Evolutionary conservation across 2,797 vertebrate species (phyloP).

Genomic region (Enteromius paludinosus): DNA sequence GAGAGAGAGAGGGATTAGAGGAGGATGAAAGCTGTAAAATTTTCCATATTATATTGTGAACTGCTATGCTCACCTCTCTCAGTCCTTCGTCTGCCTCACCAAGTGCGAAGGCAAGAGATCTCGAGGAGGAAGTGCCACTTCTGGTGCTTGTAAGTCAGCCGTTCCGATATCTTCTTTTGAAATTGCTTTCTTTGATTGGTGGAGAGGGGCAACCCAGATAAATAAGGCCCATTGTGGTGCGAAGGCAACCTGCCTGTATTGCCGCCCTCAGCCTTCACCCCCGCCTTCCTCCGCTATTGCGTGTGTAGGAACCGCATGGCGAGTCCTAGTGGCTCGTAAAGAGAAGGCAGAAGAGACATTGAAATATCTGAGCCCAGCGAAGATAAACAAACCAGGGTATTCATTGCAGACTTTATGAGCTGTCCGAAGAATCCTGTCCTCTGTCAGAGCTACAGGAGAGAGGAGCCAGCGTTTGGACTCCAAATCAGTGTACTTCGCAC

Average conservation of each 20-base stretch:
- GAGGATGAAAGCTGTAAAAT: constrained; percentile 83
- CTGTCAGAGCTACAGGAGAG: constrained; percentile 68
- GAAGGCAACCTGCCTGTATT: constrained; percentile 69
- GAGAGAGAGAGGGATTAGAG: constrained; percentile 78
- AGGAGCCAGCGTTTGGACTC: constrained; percentile 65
- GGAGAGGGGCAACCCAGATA: constrained; percentile 58
- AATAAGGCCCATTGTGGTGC: constrained; percentile 68
- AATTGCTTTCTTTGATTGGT: constrained; percentile 53
- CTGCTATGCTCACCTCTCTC: constrained; percentile 76
- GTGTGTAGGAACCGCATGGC: constrained; percentile 74
- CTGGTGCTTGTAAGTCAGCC: constrained; percentile 19
- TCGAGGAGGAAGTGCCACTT: constrained; percentile 64
- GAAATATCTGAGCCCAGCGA: constrained; percentile 81
- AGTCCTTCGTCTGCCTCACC: constrained; percentile 76
- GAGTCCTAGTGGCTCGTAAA: constrained; percentile 81
- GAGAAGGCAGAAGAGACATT: constrained; percentile 76
- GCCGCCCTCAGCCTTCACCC: constrained; percentile 33
- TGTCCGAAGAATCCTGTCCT: constrained; percentile 79
- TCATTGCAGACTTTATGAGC: constrained; percentile 82
- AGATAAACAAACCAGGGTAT: constrained; percentile 85
- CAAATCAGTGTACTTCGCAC: constrained; percentile 74
- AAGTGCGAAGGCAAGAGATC: constrained; percentile 68
- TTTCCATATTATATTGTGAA: constrained; percentile 86
- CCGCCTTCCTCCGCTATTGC: constrained; percentile 63
- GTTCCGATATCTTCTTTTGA: constrained; percentile 62